phyloP scores from a whole-genome alignment of 2,797 vertebrate genomes.

The Phataginus tetradactyla region DNA sequence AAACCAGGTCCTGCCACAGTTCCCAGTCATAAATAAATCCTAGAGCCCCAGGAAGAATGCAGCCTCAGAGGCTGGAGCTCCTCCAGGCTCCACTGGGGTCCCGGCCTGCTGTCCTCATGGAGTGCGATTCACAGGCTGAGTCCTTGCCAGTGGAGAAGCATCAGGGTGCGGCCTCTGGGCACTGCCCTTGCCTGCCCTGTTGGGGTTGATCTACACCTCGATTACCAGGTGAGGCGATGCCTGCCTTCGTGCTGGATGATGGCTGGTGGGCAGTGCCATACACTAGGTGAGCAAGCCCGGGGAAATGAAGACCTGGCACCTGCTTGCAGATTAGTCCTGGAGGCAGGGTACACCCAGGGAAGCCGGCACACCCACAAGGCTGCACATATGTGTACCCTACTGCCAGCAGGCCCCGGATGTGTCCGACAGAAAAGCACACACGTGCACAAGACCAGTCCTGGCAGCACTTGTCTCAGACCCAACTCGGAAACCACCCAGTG shows the following conservation, averaged over 20 bases:
- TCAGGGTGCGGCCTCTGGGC: accelerated
- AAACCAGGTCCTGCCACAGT: constrained; percentile 71
- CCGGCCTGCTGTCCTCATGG: accelerated
- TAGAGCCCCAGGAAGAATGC: neutral
- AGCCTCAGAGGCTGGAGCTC: accelerated
- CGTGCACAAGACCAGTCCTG: accelerated
- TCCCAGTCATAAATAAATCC: constrained; percentile 61
- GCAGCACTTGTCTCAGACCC: neutral
- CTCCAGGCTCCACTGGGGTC: accelerated
- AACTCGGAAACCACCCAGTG: accelerated
- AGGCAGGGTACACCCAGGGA: neutral
- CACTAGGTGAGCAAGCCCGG: accelerated
- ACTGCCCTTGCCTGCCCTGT: neutral
- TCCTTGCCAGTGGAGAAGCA: neutral
- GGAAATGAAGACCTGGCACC: accelerated
- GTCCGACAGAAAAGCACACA: accelerated
- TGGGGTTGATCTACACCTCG: neutral
- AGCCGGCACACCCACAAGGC: accelerated
- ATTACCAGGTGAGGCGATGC: neutral
- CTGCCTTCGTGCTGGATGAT: accelerated
- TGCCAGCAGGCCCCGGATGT: accelerated
- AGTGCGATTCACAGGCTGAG: neutral
- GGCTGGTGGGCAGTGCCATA: accelerated
- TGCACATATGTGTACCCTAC: accelerated
- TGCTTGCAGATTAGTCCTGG: accelerated